These are phyloP conservation scores for Dolichoris vasculosae DNA, from an alignment of 1,140 invertebrate species.

Conservation along the genomic window DNA sequence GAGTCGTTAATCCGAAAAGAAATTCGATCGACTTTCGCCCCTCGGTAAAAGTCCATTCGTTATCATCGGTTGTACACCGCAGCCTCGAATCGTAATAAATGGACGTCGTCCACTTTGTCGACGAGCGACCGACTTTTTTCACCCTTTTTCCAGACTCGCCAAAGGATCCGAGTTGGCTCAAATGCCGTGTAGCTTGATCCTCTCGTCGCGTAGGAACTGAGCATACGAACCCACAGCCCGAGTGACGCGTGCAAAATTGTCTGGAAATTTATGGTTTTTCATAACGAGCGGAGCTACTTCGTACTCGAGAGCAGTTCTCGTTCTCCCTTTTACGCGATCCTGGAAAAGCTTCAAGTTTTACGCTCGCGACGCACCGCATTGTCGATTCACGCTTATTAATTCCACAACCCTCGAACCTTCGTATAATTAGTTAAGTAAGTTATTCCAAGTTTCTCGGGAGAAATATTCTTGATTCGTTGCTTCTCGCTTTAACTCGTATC, in stretches of 20 bases:
- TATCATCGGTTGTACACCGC: neutral
- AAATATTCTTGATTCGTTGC: neutral
- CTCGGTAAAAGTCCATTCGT: conserved; percentile 23
- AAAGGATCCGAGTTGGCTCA: neutral
- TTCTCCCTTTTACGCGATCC: neutral
- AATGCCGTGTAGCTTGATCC: neutral
- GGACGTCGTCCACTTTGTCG: conserved; percentile 10
- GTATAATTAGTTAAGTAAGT: neutral
- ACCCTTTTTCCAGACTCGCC: neutral
- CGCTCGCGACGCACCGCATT: neutral
- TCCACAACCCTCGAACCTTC: neutral
- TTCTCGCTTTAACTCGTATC: too few species aligned
- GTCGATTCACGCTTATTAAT: conserved; percentile 14
- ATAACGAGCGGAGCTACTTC: conserved; percentile 19
- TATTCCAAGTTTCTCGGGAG: neutral
- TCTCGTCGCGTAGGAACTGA: neutral
- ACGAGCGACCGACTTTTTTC: neutral
- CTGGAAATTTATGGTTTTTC: conserved; percentile 43
- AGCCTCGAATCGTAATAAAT: conserved; percentile 24
- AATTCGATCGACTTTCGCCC: conserved; percentile 35
- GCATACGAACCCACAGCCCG: neutral
- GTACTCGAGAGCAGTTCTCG: conserved; percentile 17
- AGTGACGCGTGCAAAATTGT: conserved; percentile 21
- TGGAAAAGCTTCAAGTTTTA: neutral
- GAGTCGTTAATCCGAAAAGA: conserved; percentile 18